Evolutionary conservation across 53 echinoderm and acorn worm genomes (phyloP), one percentile per base, ranked within the genome.

Genomic region (Henricia sp.): DNA sequence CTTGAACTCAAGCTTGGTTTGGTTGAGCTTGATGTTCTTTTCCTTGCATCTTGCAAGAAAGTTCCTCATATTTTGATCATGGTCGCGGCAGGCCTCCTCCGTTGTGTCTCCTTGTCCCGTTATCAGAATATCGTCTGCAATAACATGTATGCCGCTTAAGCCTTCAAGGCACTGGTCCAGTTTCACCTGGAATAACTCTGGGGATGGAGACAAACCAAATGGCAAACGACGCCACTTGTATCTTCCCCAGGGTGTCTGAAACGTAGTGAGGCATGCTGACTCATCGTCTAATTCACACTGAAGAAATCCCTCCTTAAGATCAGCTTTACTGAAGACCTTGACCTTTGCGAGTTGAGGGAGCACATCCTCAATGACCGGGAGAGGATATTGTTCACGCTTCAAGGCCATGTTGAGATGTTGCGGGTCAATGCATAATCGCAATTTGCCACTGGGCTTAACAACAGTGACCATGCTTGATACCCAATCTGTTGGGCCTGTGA

Each of bases 1-100:
- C 55, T 89, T 82, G 86, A 48, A 89, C 29, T 85, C 86, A 60
- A 86, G 75, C 85, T 92, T 92, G 20, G 82, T 83, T 32, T 66
- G 25, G 60, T 86, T 89, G 11, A 89, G 76, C 65, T 83, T 93
- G 67, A 89, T 92, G 51, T 72, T 72, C 13, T 57, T 68, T 36
- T 83, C 21, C 37, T 77, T 50, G 40, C 87, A 92, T 20, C 92
- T 39, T 28, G 72, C 43, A 21, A 89, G 77, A 21, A 92, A 92
- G 14, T 58, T 23, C 30, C 20, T 84, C 50, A 89, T 51, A 55
- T 92, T 89, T 5, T 11, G 27, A 38, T 89, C 92, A 86, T 89
- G 89, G 82, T 91, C 84, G 4, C 25, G 6, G 46, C 26, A 23
- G 16, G 88, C 87, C 48, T 83, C 58, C 3, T 53, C 64, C 2